A percentile compares a stretch with the other conserved stretches of the same genome.
These are phyloP conservation scores for Dyspetes luteomarginatus DNA, from an alignment of 2,888 invertebrate species.

Conservation along the genomic window DNA sequence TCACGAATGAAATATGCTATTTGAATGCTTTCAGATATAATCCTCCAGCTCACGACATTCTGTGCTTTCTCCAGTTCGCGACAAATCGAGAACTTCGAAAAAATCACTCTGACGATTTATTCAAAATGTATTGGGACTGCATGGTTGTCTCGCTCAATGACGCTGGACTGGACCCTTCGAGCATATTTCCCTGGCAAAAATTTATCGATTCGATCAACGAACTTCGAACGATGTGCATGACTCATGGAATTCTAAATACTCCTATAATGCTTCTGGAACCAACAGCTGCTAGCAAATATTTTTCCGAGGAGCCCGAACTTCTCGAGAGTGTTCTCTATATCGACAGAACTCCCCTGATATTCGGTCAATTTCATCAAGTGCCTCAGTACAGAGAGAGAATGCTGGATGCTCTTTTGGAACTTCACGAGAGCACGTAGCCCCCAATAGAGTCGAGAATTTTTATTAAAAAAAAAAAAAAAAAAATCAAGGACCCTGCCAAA, in stretches of 20 bases:
- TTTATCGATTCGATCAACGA: slow-evolving; percentile 73
- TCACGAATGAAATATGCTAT: neutral
- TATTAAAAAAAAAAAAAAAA: too few species aligned
- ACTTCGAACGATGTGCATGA: slow-evolving; percentile 70
- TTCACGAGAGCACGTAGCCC: slow-evolving; percentile 66
- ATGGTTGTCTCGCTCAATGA: slow-evolving; percentile 67
- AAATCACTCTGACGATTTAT: slow-evolving; percentile 71
- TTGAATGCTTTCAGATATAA: slow-evolving; percentile 70
- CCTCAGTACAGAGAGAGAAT: slow-evolving; percentile 72
- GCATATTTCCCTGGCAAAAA: slow-evolving; percentile 71
- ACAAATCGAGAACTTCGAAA: slow-evolving; percentile 74
- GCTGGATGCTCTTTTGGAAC: slow-evolving; percentile 73
- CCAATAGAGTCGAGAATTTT: neutral
- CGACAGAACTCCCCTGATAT: slow-evolving; percentile 74
- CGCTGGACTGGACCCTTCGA: slow-evolving; percentile 64
- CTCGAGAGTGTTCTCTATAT: slow-evolving; percentile 72
- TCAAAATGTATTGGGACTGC: slow-evolving; percentile 74
- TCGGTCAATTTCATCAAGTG: slow-evolving; percentile 68
- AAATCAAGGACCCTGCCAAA: too few species aligned
- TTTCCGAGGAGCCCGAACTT: slow-evolving; percentile 68
- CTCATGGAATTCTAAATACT: slow-evolving; percentile 73
- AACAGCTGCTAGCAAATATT: slow-evolving; percentile 72
- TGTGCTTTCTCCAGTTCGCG: slow-evolving; percentile 79
- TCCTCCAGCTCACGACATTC: slow-evolving; percentile 79
- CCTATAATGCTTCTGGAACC: slow-evolving; percentile 76